These are phyloP conservation scores for Leptoclinus maculatus DNA, from an alignment of 2,797 vertebrate species.

Conservation along the genomic window DNA sequence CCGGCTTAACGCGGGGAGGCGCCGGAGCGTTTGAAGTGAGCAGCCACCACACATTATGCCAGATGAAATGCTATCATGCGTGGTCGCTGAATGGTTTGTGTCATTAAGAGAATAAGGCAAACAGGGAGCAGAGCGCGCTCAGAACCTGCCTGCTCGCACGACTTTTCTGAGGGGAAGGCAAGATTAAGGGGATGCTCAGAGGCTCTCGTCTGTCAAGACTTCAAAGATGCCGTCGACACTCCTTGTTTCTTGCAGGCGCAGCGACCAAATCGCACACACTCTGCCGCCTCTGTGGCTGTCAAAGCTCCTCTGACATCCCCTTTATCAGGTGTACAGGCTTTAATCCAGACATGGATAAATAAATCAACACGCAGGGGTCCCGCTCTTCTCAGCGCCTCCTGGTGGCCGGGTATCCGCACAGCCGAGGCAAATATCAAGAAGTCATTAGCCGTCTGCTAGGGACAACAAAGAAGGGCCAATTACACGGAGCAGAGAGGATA, in stretches of 20 bases:
- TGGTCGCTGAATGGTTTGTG: constrained; percentile 86
- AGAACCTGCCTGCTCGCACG: constrained; percentile 73
- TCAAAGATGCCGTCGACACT: constrained; percentile 85
- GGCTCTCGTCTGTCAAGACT: constrained; percentile 86
- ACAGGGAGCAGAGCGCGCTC: constrained; percentile 74
- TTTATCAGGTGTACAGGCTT: constrained; percentile 85
- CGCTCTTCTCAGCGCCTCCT: constrained; percentile 80
- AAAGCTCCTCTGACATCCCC: constrained; percentile 85
- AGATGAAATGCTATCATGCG: constrained; percentile 86
- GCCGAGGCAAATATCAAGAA: constrained; percentile 55
- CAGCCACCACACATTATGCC: constrained; percentile 81
- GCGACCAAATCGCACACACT: constrained; percentile 86
- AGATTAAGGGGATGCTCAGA: constrained; percentile 89
- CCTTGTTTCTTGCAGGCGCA: constrained; percentile 81
- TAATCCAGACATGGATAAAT: constrained; percentile 85
- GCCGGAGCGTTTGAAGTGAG: constrained; percentile 78
- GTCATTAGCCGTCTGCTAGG: constrained; percentile 64
- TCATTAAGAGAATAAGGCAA: constrained; percentile 87
- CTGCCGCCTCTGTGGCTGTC: constrained; percentile 85
- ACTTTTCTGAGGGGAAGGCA: constrained; percentile 79
- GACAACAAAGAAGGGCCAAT: constrained; percentile 71
- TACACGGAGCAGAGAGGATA: constrained; percentile 54
- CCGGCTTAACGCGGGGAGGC: constrained; percentile 61
- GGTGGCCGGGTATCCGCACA: constrained; percentile 70
- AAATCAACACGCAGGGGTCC: constrained; percentile 81